Evolutionary conservation across 2,113 vertebrate genomes (phyloP).

Genomic region (Salvelinus namaycush): DNA sequence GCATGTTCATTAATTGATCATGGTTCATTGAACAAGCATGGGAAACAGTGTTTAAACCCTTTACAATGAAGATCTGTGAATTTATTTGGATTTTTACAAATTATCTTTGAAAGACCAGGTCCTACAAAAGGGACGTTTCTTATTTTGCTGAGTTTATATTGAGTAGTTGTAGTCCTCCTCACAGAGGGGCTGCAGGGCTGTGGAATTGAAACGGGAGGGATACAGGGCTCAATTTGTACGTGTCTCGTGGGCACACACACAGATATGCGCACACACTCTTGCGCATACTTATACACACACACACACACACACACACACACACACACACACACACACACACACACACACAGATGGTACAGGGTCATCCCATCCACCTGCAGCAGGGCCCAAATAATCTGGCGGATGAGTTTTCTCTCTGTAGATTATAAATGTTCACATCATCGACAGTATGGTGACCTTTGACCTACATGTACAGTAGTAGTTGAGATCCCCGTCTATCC

Average conservation of each 20-base stretch:
- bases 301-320: neutral
- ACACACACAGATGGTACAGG: neutral
- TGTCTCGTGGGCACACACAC: neutral
- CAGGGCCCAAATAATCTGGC: neutral
- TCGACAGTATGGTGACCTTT: neutral
- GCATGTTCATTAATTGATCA: too few species aligned
- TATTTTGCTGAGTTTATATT: neutral
- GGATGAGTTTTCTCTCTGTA: too few species aligned
- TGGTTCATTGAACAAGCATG: too few species aligned
- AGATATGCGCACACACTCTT: neutral
- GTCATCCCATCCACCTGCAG: neutral
- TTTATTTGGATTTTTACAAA: too few species aligned
- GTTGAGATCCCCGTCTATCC: neutral
- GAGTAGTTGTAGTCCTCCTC: conserved; percentile 1
- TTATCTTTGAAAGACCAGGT: too few species aligned
- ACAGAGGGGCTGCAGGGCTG: neutral
- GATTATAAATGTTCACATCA: neutral
- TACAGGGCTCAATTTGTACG: neutral
- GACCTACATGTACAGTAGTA: neutral
- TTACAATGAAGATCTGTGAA: too few species aligned
- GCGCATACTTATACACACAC: neutral
- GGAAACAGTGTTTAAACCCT: too few species aligned
- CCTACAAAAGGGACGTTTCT: too few species aligned
- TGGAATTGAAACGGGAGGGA: neutral
- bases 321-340: neutral